Conservation (phyloP, 1,140 invertebrate species). For the Caenorhabditis briggsae region DNA sequence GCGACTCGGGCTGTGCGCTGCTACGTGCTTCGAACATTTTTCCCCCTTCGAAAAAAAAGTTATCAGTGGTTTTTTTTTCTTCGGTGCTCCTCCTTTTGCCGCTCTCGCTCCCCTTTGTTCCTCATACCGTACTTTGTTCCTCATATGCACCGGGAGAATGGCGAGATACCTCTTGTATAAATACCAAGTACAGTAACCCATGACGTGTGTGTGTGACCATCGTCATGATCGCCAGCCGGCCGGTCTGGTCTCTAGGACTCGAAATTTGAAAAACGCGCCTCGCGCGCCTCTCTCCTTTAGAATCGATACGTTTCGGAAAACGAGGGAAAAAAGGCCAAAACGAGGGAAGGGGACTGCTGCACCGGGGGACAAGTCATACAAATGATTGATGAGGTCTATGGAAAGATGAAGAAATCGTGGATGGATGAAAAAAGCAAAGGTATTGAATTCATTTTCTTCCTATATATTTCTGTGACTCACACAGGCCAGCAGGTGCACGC, state of each 20-base stretch:
- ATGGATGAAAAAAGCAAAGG: not conserved
- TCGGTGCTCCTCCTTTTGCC: not conserved
- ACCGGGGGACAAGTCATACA: constrained; percentile 51
- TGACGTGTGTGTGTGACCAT: not conserved
- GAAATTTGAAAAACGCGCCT: constrained; percentile 41
- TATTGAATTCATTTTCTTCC: not conserved
- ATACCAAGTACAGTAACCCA: constrained; percentile 32
- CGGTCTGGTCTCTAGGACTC: not conserved
- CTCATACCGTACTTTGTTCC: constrained; percentile 41
- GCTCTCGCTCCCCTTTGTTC: not conserved
- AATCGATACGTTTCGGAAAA: constrained; percentile 18
- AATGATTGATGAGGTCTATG: constrained; percentile 53
- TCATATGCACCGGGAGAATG: not conserved
- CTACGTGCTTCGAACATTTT: constrained; percentile 49
- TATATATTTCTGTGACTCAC: not conserved
- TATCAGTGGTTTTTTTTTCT: constrained; percentile 40
- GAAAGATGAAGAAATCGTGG: constrained; percentile 6
- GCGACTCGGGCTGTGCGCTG: not conserved
- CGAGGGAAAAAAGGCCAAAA: constrained; percentile 6
- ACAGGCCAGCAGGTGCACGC: constrained; percentile 38
- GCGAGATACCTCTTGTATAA: not conserved
- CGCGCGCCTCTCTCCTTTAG: not conserved
- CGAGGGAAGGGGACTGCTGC: constrained; percentile 13
- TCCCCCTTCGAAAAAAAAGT: constrained; percentile 17
- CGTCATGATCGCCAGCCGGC: not conserved